Conservation (phyloP, 2,113 vertebrate species). For the Datnioides undecimradiatus region DNA sequence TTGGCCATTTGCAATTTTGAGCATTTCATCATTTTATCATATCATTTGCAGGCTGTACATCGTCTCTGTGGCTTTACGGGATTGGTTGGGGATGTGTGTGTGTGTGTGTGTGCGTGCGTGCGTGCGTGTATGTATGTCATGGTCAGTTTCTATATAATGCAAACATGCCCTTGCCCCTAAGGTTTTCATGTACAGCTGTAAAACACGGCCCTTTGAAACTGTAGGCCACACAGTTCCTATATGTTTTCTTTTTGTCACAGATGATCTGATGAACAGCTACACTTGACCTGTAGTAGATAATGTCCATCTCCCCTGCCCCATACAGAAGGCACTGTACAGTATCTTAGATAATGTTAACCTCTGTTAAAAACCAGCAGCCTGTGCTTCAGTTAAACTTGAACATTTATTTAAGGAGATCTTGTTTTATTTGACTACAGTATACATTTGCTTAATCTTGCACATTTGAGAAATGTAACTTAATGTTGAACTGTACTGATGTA, state of each 20-base stretch:
- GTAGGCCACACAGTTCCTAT: constrained; percentile 50
- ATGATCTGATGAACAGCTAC: constrained; percentile 6
- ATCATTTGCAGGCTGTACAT: constrained; percentile 29
- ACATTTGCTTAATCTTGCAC: constrained; percentile 90
- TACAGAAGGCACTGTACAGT: constrained; percentile 68
- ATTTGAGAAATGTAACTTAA: constrained; percentile 87
- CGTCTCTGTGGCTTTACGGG: constrained; percentile 19
- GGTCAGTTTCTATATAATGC: constrained; percentile 28
- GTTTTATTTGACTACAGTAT: constrained; percentile 86
- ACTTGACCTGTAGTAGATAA: constrained; percentile 47
- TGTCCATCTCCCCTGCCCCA: constrained; percentile 22
- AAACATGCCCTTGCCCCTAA: neutral
- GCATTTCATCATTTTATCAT: constrained; percentile 26
- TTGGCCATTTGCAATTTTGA: constrained; percentile 11
- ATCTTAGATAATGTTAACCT: constrained; percentile 76
- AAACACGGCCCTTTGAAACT: constrained; percentile 42
- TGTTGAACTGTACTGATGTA: constrained; percentile 87
- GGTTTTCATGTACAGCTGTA: constrained; percentile 47
- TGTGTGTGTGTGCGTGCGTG: too few species aligned
- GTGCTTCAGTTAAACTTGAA: constrained; percentile 87
- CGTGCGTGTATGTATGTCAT: neutral
- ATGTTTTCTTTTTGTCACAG: constrained; percentile 28
- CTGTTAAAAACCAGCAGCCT: constrained; percentile 86
- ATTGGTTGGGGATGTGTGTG: neutral
- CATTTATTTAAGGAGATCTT: constrained; percentile 84